A percentile compares a stretch with the other conserved stretches of the same genome.
Conservation (phyloP, 35 echinoderm and acorn worm species). For the Patiria miniata region DNA sequence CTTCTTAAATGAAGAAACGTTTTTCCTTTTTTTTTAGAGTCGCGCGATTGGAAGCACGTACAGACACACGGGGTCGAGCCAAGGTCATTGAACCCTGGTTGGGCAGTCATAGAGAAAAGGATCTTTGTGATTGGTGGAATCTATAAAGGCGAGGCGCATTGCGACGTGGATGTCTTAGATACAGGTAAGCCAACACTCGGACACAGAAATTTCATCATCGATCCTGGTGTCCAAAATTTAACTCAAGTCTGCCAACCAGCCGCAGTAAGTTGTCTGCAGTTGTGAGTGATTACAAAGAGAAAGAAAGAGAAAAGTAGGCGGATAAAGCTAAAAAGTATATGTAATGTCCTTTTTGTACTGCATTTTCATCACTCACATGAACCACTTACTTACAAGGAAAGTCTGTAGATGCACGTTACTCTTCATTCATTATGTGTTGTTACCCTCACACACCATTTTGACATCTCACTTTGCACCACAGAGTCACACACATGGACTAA, state of each 20-base stretch:
- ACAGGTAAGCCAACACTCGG: conserved; percentile 13
- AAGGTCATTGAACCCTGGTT: conserved; percentile 28
- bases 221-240: background rate
- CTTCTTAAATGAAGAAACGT: background rate
- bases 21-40: conserved; percentile 17
- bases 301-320: too few species aligned
- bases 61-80: conserved; percentile 54
- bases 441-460: background rate
- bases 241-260: background rate
- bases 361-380: too few species aligned
- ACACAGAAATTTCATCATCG: background rate
- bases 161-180: conserved; percentile 41
- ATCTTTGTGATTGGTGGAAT: conserved; percentile 62
- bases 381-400: too few species aligned
- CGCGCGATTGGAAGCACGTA: conserved; percentile 8
- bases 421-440: background rate
- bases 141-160: conserved; percentile 18
- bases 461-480: background rate
- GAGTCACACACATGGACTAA: conserved; percentile 31
- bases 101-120: conserved; percentile 20
- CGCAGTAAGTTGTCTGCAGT: background rate
- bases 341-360: too few species aligned
- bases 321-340: too few species aligned
- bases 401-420: background rate
- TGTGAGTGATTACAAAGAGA: too few species aligned